Conservation (phyloP, 2,113 vertebrate genomes). For the Machaerirhynchus nigripectus region DNA sequence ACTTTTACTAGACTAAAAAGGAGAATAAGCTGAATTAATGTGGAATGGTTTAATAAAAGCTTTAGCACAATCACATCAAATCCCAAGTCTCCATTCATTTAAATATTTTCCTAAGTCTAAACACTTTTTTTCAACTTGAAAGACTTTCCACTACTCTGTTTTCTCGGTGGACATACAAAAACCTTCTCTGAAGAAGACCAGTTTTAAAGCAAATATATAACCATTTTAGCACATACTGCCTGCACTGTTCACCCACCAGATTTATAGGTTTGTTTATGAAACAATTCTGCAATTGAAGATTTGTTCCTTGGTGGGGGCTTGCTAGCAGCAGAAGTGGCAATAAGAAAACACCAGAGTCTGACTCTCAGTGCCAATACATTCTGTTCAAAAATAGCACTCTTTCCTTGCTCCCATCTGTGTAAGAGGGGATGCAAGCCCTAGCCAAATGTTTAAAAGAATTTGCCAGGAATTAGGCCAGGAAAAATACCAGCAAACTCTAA, state of each 20-base stretch:
- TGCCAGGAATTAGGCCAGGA: not conserved
- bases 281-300: not conserved
- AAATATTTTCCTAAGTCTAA: not conserved
- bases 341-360: not conserved
- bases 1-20: conserved; percentile 70
- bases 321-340: not conserved
- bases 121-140: not conserved
- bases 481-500: not conserved
- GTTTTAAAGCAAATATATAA: not conserved
- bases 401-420: not conserved
- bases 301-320: not conserved
- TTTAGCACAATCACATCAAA: not conserved
- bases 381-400: not conserved
- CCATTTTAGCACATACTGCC: not conserved
- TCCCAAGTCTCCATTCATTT: not conserved
- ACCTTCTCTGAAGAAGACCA: not conserved
- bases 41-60: not conserved
- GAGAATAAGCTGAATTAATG: conserved; percentile 9
- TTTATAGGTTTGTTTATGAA: not conserved
- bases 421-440: not conserved
- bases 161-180: not conserved
- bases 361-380: not conserved
- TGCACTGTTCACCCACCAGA: not conserved
- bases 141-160: not conserved
- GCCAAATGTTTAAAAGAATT: not conserved